These are phyloP conservation scores for Aelia acuminata DNA, from an alignment of 2,888 invertebrate genomes.

Conservation along the genomic window DNA sequence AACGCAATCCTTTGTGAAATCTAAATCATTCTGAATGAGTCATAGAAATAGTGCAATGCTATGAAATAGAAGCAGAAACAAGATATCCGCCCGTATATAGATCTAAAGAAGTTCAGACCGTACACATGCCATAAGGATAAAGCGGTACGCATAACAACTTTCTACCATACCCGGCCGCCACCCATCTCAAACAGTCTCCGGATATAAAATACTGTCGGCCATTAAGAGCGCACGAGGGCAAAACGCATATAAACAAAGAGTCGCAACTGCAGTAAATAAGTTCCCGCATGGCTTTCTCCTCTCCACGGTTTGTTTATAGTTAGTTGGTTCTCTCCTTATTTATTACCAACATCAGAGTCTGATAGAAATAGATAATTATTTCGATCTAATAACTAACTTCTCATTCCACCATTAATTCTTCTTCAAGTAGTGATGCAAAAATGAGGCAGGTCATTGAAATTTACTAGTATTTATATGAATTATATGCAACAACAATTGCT, in stretches of 20 bases:
- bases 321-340: constrained; percentile 8
- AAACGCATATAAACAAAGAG: constrained; percentile 34
- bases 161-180: neutral
- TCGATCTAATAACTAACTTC: neutral
- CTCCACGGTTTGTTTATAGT: neutral
- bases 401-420: neutral
- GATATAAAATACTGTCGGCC: neutral
- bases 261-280: constrained; percentile 24
- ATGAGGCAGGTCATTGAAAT: too few species aligned
- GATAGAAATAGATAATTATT: neutral
- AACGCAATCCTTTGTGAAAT: neutral
- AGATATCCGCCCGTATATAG: neutral
- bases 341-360: neutral
- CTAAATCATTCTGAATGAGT: neutral
- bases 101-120: neutral
- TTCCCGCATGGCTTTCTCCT: neutral
- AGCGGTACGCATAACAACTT: neutral
- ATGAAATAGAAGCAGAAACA: neutral
- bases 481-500: too few species aligned
- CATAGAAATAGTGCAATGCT: neutral
- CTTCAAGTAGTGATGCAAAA: neutral
- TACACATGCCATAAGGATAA: neutral
- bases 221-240: constrained; percentile 15
- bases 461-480: too few species aligned
- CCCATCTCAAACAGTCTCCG: neutral